Percentiles rank a stretch among this genome's conserved stretches.
phyloP scores from a whole-genome alignment of 1,140 invertebrate genomes.

The Oreohelix idahoensis region DNA sequence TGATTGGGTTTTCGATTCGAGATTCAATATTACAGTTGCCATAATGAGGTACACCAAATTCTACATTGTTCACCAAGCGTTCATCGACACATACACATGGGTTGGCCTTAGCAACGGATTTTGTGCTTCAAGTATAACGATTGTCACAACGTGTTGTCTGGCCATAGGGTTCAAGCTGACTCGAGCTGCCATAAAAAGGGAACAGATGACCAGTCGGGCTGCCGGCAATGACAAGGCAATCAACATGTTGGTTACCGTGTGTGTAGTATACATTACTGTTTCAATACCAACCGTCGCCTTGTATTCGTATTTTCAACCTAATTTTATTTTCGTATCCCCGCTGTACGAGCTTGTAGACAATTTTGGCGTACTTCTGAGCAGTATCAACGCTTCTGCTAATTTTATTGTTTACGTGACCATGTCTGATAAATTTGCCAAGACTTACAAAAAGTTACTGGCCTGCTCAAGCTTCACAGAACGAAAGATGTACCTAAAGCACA shows the following conservation, averaged over 20 bases:
- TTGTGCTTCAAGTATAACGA: background rate
- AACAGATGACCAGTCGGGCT: background rate
- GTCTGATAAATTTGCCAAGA: constrained; percentile 16
- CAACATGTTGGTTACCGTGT: constrained; percentile 17
- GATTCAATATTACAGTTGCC: background rate
- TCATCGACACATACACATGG: background rate
- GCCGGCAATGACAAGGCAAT: background rate
- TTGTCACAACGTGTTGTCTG: background rate
- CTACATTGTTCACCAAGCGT: background rate
- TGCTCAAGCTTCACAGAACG: background rate
- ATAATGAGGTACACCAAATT: background rate
- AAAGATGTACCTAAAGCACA: too few species aligned
- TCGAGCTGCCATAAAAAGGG: background rate
- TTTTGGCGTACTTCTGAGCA: background rate
- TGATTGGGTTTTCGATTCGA: background rate
- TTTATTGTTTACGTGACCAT: constrained; percentile 21
- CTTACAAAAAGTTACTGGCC: constrained; percentile 2
- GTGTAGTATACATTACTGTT: background rate
- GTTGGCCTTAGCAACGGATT: background rate
- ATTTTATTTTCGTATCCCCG: background rate
- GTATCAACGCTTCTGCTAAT: constrained; percentile 5
- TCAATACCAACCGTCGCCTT: constrained; percentile 1
- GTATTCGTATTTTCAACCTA: constrained; percentile 1
- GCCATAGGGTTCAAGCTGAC: background rate
- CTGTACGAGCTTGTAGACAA: background rate